Evolutionary conservation across 2,113 vertebrate genomes (phyloP), one percentile per base, ranked within the genome.

Genomic region (Saccopteryx bilineata): DNA sequence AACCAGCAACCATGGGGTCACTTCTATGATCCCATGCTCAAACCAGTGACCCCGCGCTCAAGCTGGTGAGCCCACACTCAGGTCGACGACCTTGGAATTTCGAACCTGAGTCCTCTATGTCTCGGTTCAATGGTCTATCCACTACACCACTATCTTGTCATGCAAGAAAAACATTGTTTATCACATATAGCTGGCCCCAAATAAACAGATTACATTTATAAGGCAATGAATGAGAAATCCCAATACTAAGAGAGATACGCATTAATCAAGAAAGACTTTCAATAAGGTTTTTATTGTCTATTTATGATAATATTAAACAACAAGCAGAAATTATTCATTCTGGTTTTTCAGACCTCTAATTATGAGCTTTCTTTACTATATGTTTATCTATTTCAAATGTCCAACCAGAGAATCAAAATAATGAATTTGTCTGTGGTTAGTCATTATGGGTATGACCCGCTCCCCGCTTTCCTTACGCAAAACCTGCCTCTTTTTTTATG

Each of bases 121-220:
- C 39, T 39, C 39, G 39, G 39, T 39, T 3, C 39, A 39, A 39
- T 39, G 39, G 39, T 39, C 39, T 39, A 39, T 39, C 39, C 39
- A 39, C 39, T 39, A 39, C 39, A 39, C 39, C 39, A 39, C 39
- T 39, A 39, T 39, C 39, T 39, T 2, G 39, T 39, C 39, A 39
- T 39, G 39, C 56, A 76, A 11, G 33, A 21, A 5, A 24, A 83
- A 87, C 28, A 24, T 39, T 26, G 61, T 75, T 80, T 39, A 23
- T 21, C 54, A 23, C 82, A 56, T 80, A 58, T 5, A 71, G 28
- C 46, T 86, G 21, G 10, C 1, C 15, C 26, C 5, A 52, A 63
- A 80, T 89, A 81, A 50, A 85, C 21, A 52, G 50, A 68, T 86
- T 74, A 7, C 31, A 80, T 93, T 72, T 81, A 56, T 65, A 90